Evolutionary conservation across 2,113 vertebrate genomes (phyloP).

Genomic region (Lepidiolamprologus cunningtoni): DNA sequence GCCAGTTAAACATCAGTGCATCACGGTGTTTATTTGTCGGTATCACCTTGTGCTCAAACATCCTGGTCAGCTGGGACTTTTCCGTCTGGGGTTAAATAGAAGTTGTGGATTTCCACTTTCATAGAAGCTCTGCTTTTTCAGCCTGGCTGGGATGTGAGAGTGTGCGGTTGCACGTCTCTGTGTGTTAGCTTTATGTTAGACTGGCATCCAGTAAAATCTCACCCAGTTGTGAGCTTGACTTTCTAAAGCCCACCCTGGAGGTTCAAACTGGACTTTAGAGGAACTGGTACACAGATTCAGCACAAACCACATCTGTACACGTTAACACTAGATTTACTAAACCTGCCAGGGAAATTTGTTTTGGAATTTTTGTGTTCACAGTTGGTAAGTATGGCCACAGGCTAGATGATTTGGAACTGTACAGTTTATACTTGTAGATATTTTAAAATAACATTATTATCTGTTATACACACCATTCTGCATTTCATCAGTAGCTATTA

Average conservation of each 20-base stretch:
- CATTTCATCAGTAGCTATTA: not conserved
- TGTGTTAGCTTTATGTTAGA: not conserved
- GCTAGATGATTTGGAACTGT: rapidly evolving
- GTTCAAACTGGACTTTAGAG: not conserved
- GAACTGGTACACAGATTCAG: not conserved
- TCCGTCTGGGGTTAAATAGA: rapidly evolving
- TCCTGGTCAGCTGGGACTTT: not conserved
- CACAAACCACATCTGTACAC: not conserved
- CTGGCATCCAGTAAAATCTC: not conserved
- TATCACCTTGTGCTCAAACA: not conserved
- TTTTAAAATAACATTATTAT: not conserved
- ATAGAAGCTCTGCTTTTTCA: not conserved
- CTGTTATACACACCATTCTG: not conserved
- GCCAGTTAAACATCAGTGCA: not conserved
- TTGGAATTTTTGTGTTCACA: not conserved
- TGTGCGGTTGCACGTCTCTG: not conserved
- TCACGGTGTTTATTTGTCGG: not conserved
- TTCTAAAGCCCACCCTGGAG: not conserved
- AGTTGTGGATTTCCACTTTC: not conserved
- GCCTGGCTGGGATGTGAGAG: rapidly evolving
- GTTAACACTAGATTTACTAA: not conserved
- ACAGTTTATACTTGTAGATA: rapidly evolving
- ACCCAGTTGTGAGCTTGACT: not conserved
- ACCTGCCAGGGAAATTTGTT: not conserved
- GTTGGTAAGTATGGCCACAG: not conserved